These are phyloP conservation scores for Drosophila anomelani DNA, from an alignment of 2,888 invertebrate genomes.

Conservation along the genomic window DNA sequence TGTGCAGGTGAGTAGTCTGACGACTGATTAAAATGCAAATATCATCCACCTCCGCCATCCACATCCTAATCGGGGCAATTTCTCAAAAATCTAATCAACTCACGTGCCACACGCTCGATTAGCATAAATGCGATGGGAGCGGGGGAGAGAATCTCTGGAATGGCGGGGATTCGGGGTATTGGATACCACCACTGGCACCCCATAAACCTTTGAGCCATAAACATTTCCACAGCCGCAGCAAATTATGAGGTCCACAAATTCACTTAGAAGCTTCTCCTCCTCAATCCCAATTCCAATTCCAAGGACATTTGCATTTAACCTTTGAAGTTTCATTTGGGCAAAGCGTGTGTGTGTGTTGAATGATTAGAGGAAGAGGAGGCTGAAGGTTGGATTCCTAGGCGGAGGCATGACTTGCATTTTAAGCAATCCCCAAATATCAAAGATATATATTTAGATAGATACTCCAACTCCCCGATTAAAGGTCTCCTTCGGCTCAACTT, in stretches of 20 bases:
- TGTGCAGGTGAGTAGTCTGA: constrained; percentile 88
- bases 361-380: constrained; percentile 46
- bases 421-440: constrained; percentile 18
- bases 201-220: constrained; percentile 66
- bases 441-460: background rate
- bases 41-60: constrained; percentile 12
- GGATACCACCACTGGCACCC: constrained; percentile 41
- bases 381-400: constrained; percentile 16
- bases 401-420: constrained; percentile 43
- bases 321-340: constrained; percentile 65
- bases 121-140: constrained; percentile 60
- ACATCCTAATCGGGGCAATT: constrained; percentile 50
- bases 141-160: constrained; percentile 29
- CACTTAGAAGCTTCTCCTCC: constrained; percentile 23
- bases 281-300: background rate
- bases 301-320: constrained; percentile 54
- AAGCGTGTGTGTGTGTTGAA: constrained; percentile 52
- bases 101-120: constrained; percentile 74
- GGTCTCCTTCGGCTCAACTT: constrained; percentile 96
- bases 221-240: constrained; percentile 63
- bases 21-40: constrained; percentile 75
- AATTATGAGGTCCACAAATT: constrained; percentile 51
- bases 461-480: constrained; percentile 81
- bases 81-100: constrained; percentile 79
- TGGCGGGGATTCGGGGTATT: background rate